Conservation (phyloP, 2,113 vertebrate genomes). For the Paradoxurus hermaphroditus region DNA sequence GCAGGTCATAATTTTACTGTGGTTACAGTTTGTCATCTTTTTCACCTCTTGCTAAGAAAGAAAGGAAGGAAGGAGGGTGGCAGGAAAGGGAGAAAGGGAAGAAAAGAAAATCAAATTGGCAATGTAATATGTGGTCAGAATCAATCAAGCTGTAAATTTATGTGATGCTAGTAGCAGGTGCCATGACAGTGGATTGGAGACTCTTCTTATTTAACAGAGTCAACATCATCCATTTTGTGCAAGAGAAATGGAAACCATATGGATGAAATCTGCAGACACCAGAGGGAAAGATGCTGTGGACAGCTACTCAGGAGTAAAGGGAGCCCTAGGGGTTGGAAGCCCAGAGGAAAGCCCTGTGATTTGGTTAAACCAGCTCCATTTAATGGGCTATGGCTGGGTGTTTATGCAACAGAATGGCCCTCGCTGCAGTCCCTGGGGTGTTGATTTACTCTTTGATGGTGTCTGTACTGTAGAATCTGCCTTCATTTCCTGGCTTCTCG, state of each 20-base stretch:
- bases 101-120: neutral
- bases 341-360: neutral
- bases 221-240: neutral
- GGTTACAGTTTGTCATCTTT: neutral
- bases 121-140: neutral
- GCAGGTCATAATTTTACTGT: neutral
- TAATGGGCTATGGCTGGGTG: slow-evolving; percentile 8
- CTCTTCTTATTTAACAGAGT: neutral
- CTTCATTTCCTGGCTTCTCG: slow-evolving; percentile 50
- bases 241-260: neutral
- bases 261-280: neutral
- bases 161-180: neutral
- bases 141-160: neutral
- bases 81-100: neutral
- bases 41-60: neutral
- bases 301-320: neutral
- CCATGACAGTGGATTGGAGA: neutral
- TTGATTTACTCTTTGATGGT: slow-evolving; percentile 30
- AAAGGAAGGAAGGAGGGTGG: neutral
- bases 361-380: neutral
- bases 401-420: neutral
- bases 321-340: neutral
- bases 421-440: neutral
- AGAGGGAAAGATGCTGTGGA: neutral
- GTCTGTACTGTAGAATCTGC: slow-evolving; percentile 16